phyloP scores from a whole-genome alignment of 2,888 invertebrate species.

The Papilio elwesi region DNA sequence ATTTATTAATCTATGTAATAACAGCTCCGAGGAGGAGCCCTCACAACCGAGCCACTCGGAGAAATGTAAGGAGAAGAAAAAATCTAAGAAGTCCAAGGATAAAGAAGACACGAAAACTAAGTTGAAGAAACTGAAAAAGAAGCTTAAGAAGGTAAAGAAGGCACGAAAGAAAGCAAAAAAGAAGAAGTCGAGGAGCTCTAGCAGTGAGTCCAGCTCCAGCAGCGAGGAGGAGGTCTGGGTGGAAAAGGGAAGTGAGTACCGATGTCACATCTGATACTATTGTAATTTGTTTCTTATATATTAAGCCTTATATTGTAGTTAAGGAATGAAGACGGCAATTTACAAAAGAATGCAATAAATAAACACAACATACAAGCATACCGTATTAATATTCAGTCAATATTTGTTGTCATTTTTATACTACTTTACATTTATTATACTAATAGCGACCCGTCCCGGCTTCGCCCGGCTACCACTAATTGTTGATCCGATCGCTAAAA shows the following conservation, averaged over 20 bases:
- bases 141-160: slow-evolving; percentile 80
- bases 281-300: too few species aligned
- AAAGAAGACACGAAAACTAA: slow-evolving; percentile 83
- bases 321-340: too few species aligned
- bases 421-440: background rate
- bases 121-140: slow-evolving; percentile 82
- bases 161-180: slow-evolving; percentile 81
- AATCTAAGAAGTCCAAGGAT: slow-evolving; percentile 70
- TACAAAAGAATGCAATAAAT: too few species aligned
- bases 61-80: slow-evolving; percentile 75
- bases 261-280: background rate
- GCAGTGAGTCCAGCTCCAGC: slow-evolving; percentile 66
- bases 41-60: slow-evolving; percentile 61
- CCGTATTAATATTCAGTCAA: too few species aligned
- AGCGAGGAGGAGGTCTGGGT: slow-evolving; percentile 86
- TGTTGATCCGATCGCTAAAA: too few species aligned
- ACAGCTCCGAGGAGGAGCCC: slow-evolving; percentile 78
- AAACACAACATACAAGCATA: too few species aligned
- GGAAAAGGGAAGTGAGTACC: slow-evolving; percentile 84
- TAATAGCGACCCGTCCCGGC: too few species aligned
- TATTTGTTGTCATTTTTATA: too few species aligned
- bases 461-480: too few species aligned
- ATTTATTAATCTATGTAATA: background rate
- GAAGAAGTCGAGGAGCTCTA: slow-evolving; percentile 70
- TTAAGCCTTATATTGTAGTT: too few species aligned